These are phyloP conservation scores for Phymatocera aterrima DNA, from an alignment of 2,888 invertebrate species.

Conservation along the genomic window DNA sequence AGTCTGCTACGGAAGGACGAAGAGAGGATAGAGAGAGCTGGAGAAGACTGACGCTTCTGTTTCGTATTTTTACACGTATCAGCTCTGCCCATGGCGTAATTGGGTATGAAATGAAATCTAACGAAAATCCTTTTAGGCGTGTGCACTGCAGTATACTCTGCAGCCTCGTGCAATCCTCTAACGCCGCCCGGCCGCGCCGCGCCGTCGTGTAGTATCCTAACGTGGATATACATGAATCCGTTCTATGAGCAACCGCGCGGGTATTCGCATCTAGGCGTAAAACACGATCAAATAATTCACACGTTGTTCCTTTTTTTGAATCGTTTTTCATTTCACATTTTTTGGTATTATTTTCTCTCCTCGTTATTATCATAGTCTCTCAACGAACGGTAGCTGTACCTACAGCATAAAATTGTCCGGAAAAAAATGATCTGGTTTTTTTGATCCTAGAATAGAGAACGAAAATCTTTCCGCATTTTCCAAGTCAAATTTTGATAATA, in stretches of 20 bases:
- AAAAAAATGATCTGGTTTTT: no score
- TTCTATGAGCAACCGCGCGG: slow-evolving; percentile 19
- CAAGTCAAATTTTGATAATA: no score
- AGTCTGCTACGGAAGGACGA: background rate
- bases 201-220: background rate
- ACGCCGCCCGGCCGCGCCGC: no score
- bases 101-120: slow-evolving; percentile 75
- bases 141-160: slow-evolving; percentile 65
- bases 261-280: background rate
- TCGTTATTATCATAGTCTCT: no score
- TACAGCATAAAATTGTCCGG: no score
- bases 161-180: no score
- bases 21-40: background rate
- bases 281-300: slow-evolving; percentile 38
- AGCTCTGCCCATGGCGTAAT: slow-evolving; percentile 65
- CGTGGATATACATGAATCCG: background rate
- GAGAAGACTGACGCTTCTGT: background rate
- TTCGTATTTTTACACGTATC: slow-evolving; percentile 44
- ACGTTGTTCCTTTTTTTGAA: background rate
- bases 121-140: slow-evolving; percentile 75
- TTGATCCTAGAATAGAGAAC: no score
- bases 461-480: no score
- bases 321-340: no score
- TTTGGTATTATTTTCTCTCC: no score
- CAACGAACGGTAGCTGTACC: no score